Conservation (phyloP, 2,113 vertebrate species). For the Propithecus coquereli region DNA sequence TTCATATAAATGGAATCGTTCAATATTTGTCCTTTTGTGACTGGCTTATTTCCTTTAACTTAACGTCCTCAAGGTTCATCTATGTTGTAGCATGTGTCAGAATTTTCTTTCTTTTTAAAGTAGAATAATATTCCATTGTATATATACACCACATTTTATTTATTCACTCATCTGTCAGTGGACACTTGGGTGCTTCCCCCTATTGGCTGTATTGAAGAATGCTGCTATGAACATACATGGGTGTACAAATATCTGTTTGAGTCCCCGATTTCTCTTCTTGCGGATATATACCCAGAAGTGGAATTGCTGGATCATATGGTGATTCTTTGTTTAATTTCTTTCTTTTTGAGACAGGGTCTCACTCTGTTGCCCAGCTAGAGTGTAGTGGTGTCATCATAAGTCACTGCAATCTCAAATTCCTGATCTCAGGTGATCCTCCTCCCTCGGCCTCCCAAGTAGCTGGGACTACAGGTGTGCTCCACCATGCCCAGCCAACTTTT, state of each 20-base stretch:
- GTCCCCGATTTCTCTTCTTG: not conserved
- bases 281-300: not conserved
- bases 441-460: too few relatives aligned
- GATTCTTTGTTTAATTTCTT: not conserved
- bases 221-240: not conserved
- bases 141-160: not conserved
- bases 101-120: not conserved
- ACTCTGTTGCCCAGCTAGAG: too few relatives aligned
- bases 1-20: not conserved
- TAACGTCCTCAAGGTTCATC: not conserved
- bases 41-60: constrained; percentile 27
- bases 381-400: too few relatives aligned
- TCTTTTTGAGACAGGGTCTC: too few relatives aligned
- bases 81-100: not conserved
- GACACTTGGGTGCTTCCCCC: not conserved
- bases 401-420: too few relatives aligned
- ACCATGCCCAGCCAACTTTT: too few relatives aligned
- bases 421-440: too few relatives aligned
- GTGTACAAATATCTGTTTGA: not conserved
- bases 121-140: not conserved
- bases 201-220: not conserved
- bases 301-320: not conserved
- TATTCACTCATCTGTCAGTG: not conserved
- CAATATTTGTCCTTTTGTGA: not conserved
- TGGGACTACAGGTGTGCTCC: too few relatives aligned